These are phyloP conservation scores for Clarias batrachus DNA, from an alignment of 2,113 vertebrate species.

Conservation along the genomic window DNA sequence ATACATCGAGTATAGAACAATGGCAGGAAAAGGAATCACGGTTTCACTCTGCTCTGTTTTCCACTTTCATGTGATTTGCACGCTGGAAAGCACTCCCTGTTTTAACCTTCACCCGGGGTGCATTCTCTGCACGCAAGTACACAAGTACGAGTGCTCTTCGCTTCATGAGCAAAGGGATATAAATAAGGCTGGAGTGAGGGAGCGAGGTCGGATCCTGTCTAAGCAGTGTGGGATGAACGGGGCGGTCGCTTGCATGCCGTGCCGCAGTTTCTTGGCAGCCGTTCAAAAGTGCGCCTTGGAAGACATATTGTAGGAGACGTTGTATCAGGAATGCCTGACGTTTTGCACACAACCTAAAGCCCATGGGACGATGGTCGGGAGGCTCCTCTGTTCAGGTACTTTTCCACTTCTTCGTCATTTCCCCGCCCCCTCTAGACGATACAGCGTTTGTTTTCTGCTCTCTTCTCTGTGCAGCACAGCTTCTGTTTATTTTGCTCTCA, in stretches of 20 bases:
- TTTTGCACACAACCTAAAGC: constrained; percentile 75
- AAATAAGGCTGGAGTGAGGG: constrained; percentile 72
- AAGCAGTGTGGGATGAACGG: constrained; percentile 69
- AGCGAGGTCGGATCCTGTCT: constrained; percentile 70
- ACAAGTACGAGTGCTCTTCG: constrained; percentile 62
- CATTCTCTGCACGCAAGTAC: constrained; percentile 41
- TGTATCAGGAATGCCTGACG: constrained; percentile 76
- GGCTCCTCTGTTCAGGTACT: constrained; percentile 84
- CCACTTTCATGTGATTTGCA: constrained; percentile 49
- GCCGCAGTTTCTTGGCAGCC: constrained; percentile 79
- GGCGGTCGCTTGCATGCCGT: constrained; percentile 72
- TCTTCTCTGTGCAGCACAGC: constrained; percentile 47
- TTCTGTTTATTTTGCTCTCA: constrained; percentile 48
- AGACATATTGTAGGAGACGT: constrained; percentile 78
- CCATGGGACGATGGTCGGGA: constrained; percentile 81
- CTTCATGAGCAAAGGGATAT: constrained; percentile 68
- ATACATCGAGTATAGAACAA: constrained; percentile 67
- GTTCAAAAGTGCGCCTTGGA: constrained; percentile 79
- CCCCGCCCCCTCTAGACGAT: constrained; percentile 15
- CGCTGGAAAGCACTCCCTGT: constrained; percentile 55
- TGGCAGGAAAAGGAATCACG: constrained; percentile 50
- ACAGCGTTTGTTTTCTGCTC: constrained; percentile 41
- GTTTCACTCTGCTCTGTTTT: constrained; percentile 56
- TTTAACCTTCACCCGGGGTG: constrained; percentile 51
- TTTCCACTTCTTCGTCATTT: constrained; percentile 69